A percentile compares a stretch with the other conserved stretches of the same genome.
These are phyloP conservation scores for Neomorphus geoffroyi DNA, from an alignment of 2,797 vertebrate species.

Conservation along the genomic window DNA sequence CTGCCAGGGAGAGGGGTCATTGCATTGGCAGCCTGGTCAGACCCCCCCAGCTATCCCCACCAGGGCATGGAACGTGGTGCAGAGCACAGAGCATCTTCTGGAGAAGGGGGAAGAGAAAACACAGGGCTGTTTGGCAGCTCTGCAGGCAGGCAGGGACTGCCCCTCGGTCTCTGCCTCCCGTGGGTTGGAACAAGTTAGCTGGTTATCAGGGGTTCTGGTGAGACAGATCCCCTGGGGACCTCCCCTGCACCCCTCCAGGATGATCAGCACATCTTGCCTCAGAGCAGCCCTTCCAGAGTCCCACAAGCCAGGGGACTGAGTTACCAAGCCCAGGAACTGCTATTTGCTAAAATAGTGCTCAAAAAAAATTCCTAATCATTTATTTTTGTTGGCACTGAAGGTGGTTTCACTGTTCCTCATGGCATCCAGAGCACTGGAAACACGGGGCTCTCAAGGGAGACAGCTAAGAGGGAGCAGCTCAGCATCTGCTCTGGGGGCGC, in stretches of 20 bases:
- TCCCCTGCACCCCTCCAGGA: background rate
- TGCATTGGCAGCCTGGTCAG: background rate
- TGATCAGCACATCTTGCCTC: background rate
- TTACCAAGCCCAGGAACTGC: background rate
- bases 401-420: fast-evolving
- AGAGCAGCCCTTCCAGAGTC: background rate
- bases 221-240: background rate
- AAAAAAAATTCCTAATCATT: background rate
- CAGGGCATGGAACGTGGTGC: fast-evolving
- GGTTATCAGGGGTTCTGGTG: background rate
- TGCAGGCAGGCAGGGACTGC: background rate
- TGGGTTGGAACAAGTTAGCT: background rate
- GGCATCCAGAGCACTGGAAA: background rate
- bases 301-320: fast-evolving
- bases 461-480: background rate
- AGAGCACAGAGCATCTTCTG: background rate
- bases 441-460: background rate
- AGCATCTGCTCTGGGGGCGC: background rate
- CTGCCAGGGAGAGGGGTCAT: background rate
- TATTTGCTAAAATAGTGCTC: background rate
- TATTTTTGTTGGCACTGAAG: background rate
- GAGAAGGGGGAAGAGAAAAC: background rate
- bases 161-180: background rate
- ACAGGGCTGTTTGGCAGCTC: background rate
- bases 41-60: background rate